Base-by-base conservation (phyloP, 2,888 invertebrate genomes). In the Leptinotarsa juncta region DNA sequence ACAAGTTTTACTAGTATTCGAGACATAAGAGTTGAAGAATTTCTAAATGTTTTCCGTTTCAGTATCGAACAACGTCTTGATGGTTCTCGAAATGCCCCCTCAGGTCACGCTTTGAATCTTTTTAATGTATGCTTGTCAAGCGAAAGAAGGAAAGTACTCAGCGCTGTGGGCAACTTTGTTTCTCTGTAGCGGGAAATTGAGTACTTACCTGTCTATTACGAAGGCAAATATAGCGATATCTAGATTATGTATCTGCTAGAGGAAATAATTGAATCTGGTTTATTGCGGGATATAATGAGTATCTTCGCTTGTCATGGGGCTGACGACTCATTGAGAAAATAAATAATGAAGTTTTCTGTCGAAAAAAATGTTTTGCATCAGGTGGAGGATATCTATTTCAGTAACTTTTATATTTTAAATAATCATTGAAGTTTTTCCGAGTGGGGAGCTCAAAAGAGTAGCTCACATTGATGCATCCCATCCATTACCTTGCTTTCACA, bases 231-330 rank as follows among this genome's bases (percentile, higher is more conserved):
- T 70, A 71, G 72, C 72, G 32, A 68, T 74, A 76, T 78, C 75
- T 78, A 70, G 74, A 76, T 78, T 78, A 78, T 78, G 72, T 78
- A 76, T 76, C 77, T 71, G 70, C 73, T 65, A 65, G 48, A 42
- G 42, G 69, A 71, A 71, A 70, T 75, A 76, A 76, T 76, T 72
- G 74, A 78, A 72, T 76, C 74, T 72, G 32, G 70, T 75, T 65
- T 67, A 71, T 73, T 73, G 57, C 68, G 32, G 71, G 53, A 50
- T 48, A 72, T 71, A 74, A 74, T 74, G 69, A 72, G 65, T 65
- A 60, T 71, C 57, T 75, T 71, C 67, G 65, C 71, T 68, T 71
- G 68, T 71, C 71, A 69, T 20, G 12, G 18, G 18, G 18, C 20
- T 57, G 20, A n/a, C 20, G 20, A 57, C 12, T 57, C 3, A 20